phyloP scores from a whole-genome alignment of 2,797 vertebrate genomes.

The Benthosema pterotum region DNA sequence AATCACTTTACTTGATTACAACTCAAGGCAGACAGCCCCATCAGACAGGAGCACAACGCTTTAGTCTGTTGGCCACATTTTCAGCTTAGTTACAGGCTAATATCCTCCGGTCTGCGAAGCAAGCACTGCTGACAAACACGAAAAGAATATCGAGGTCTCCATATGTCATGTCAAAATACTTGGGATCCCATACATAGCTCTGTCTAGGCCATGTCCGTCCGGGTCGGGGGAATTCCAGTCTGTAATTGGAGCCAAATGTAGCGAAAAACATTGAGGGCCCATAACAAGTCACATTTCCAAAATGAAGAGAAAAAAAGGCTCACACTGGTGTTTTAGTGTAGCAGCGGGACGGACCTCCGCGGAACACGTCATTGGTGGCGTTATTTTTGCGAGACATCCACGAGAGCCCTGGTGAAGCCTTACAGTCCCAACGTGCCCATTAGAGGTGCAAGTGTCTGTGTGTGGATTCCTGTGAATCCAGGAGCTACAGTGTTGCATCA shows the following conservation, averaged over 20 bases:
- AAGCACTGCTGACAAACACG: slow-evolving; percentile 14
- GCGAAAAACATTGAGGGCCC: neutral
- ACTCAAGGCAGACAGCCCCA: neutral
- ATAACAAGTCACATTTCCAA: neutral
- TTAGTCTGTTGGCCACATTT: slow-evolving; percentile 11
- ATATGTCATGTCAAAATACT: neutral
- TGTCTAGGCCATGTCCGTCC: slow-evolving; percentile 13
- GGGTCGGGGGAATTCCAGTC: slow-evolving; percentile 18
- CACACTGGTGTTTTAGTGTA: slow-evolving; percentile 3
- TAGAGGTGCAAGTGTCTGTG: neutral
- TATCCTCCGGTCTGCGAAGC: neutral
- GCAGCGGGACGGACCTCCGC: neutral
- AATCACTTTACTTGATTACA: slow-evolving; percentile 2
- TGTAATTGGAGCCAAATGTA: slow-evolving; percentile 46
- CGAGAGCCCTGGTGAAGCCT: neutral
- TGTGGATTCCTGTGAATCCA: neutral
- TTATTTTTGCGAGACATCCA: neutral
- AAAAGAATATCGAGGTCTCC: slow-evolving; percentile 19
- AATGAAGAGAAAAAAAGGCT: neutral
- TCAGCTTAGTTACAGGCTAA: neutral
- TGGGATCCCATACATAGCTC: slow-evolving; percentile 20
- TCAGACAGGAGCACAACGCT: neutral
- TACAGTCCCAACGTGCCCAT: neutral
- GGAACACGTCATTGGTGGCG: neutral
- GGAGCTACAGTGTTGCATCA: neutral